Evolutionary conservation across 2,888 invertebrate genomes (phyloP), one percentile per base, ranked within the genome.

Genomic region (Heptascelio sp.): DNA sequence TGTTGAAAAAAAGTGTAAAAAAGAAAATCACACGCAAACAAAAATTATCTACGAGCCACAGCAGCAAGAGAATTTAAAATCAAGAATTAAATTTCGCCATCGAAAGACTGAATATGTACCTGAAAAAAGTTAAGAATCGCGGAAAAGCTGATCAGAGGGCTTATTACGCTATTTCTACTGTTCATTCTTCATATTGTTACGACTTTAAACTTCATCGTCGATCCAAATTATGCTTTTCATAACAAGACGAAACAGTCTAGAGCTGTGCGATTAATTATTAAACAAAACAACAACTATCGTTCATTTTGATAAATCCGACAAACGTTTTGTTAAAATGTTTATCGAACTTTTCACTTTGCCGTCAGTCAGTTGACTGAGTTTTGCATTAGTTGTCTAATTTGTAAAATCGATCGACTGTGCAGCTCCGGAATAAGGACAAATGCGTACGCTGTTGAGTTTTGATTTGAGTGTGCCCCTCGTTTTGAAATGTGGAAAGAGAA

Each of bases 41-140:
- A n/a, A n/a, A n/a, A n/a, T n/a, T n/a, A 30, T 30, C 30, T 9
- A 30, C 30, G 30, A 30, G 30, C 21, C 19, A 5, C 17, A 4
- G 19, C 4, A 49, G 19, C 40, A 13, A 13, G 40, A 30, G 25
- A 60, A 23, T 11, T 40, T 60, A 46, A 46, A 73, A 55, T 71
- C 46, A 73, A 55, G 13, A 75, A 68, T 53, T 51, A 81, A 64
- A 82, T 78, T 72, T 85, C 62, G 77, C 68, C 84, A 88, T 88
- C 84, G 88, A 88, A 91, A 91, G 91, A 91, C 91, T 91, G 91
- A 91, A 88, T 89, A 90, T 70, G 91, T 91, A 91, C 90, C 91
- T 91, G 91, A 90, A 87, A 30, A 62, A 81, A 85, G 77, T 49
- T 72, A 77, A 73, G 77, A 77, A 64, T 55, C 73, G 77, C 73